A percentile compares a stretch with the other conserved stretches of the same genome.
phyloP scores from a whole-genome alignment of 1,140 invertebrate species.

The Drosophila tani region DNA sequence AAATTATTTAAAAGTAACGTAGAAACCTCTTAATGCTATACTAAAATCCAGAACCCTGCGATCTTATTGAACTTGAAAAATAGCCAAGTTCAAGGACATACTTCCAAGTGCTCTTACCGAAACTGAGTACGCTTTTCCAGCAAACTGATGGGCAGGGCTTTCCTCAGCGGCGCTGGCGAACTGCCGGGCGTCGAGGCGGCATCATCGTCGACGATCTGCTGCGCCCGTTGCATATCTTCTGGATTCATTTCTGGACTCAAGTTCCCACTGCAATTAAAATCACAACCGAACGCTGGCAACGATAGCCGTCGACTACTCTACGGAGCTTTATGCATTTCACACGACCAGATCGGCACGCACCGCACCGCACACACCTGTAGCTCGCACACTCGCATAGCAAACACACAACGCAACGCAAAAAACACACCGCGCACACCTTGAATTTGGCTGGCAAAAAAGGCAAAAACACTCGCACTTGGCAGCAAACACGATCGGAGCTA shows the following conservation, averaged over 20 bases:
- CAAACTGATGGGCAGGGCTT: constrained; percentile 33
- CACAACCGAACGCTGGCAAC: constrained; percentile 65
- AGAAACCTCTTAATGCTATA: background rate
- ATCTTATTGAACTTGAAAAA: background rate
- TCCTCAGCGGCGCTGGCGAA: constrained; percentile 51
- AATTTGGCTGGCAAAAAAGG: constrained; percentile 74
- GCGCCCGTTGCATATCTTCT: constrained; percentile 60
- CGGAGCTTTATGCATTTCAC: constrained; percentile 78
- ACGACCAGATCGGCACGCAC: constrained; percentile 78
- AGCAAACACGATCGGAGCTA: constrained; percentile 47
- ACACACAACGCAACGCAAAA: constrained; percentile 6
- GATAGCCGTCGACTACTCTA: constrained; percentile 59
- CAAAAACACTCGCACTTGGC: constrained; percentile 47
- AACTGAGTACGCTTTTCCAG: constrained; percentile 69
- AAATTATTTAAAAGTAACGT: background rate
- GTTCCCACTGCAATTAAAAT: constrained; percentile 42
- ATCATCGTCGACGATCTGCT: constrained; percentile 36
- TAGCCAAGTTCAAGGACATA: constrained; percentile 22
- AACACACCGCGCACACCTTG: constrained; percentile 64
- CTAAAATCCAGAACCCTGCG: background rate
- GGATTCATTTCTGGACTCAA: constrained; percentile 50
- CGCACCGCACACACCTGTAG: constrained; percentile 43
- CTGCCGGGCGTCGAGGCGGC: constrained; percentile 21
- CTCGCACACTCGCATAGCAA: constrained; percentile 26
- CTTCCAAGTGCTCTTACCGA: constrained; percentile 45